Percentiles rank a stretch among this genome's conserved stretches.
Conservation (phyloP, 2,113 vertebrate species). For the Tragulus kanchil region DNA sequence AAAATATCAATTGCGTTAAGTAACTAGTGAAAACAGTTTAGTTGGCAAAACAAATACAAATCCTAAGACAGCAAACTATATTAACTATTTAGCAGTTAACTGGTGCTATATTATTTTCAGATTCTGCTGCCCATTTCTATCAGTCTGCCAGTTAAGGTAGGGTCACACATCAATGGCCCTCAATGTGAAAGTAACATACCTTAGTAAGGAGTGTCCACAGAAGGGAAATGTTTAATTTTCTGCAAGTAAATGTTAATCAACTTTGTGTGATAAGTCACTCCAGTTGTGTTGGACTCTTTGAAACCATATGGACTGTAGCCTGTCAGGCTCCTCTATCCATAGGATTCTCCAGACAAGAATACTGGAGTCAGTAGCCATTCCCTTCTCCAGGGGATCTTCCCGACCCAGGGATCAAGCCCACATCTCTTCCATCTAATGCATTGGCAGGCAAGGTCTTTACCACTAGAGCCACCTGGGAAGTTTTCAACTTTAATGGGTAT, state of each 20-base stretch:
- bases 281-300: not conserved
- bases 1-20: constrained; percentile 16
- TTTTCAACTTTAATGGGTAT: not conserved
- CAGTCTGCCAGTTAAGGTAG: not conserved
- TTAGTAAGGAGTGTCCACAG: not conserved
- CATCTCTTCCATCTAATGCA: not conserved
- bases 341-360: not conserved
- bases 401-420: not conserved
- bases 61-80: not conserved
- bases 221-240: not conserved
- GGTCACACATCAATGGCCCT: not conserved
- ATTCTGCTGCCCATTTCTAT: not conserved
- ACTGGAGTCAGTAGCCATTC: not conserved
- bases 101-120: not conserved
- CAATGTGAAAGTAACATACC: not conserved
- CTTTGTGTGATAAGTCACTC: not conserved
- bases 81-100: not conserved
- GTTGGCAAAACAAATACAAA: constrained; percentile 31
- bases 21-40: constrained; percentile 23
- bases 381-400: not conserved
- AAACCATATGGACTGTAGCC: not conserved
- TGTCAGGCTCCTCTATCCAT: not conserved
- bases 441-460: not conserved
- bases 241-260: not conserved
- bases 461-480: not conserved